These are phyloP conservation scores for Chelmon rostratus DNA, from an alignment of 2,797 vertebrate genomes.

Conservation along the genomic window DNA sequence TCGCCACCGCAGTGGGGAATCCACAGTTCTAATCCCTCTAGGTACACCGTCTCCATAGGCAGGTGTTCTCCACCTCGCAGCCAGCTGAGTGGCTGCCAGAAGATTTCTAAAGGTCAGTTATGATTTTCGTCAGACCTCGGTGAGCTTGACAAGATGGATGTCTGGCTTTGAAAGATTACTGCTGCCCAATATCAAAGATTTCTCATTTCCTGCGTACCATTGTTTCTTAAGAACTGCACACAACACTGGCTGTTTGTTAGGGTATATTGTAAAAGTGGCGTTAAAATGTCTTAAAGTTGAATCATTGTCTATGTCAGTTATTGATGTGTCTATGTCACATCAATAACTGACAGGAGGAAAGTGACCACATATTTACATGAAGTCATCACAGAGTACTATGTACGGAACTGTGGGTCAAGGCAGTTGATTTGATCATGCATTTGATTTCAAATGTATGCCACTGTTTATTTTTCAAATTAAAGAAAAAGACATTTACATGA, in stretches of 20 bases:
- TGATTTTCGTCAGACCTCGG: conserved; percentile 47
- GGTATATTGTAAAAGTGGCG: conserved; percentile 8
- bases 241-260: conserved; percentile 14
- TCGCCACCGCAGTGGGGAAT: neutral
- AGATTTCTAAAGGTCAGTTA: conserved; percentile 50
- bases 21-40: neutral
- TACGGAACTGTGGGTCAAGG: conserved; percentile 1
- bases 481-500: conserved; percentile 42
- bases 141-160: conserved; percentile 37
- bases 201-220: conserved; percentile 3
- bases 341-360: conserved; percentile 14
- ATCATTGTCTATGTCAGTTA: too few species aligned
- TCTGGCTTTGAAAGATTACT: conserved; percentile 33
- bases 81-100: conserved; percentile 13
- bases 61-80: conserved; percentile 29
- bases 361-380: conserved; percentile 11
- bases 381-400: neutral
- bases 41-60: conserved; percentile 1
- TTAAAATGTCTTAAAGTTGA: conserved; percentile 34
- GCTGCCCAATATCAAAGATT: conserved; percentile 32
- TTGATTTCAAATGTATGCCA: conserved; percentile 34
- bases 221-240: neutral
- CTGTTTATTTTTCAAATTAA: conserved; percentile 20
- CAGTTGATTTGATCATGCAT: conserved; percentile 7
- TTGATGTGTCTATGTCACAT: conserved; percentile 14